Evolutionary conservation across 2,113 vertebrate genomes (phyloP), one percentile per base, ranked within the genome.

Genomic region (Ammodytes marinus): DNA sequence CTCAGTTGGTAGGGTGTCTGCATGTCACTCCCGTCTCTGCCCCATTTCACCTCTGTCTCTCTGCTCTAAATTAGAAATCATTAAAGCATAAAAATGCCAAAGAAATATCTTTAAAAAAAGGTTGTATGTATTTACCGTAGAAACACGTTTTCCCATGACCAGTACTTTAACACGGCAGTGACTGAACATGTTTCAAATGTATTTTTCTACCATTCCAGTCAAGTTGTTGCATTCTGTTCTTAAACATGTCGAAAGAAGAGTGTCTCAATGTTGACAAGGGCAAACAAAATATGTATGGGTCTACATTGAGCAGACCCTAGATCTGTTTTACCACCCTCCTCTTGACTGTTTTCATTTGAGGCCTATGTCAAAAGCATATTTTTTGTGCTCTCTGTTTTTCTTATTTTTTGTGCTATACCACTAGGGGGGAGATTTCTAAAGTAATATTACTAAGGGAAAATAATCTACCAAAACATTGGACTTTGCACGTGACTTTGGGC

Each of bases 281-380:
- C 13, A 45, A 15, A 3, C 10, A 39, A 54, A 61, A 46, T 2
- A 14, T 8, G 35, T 17, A 69, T 66, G 65, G 64, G 12, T 74
- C 71, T 79, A n/a, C 69, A 45, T 40, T 52, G 37, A 64, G 74
- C 42, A 46, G 40, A 47, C 14, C 66, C 17, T 8, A 57, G 64
- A 78, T 70, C 46, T 60, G 46, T 69, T 63, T 37, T 37, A 39
- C 55, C 54, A 40, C 14, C 60, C 45, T 72, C 78, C 69, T 55
- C 50, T 15, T 46, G 42, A 58, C 74, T 74, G 60, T 82, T 79
- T 75, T 69, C 59, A 27, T 57, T 69, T 74, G 57, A 61, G 69
- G 40, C 66, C 58, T 40, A 39, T 27, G 59, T 63, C 73, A 49
- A 77, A 72, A 12, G 15, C 11, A 17, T 40, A 4, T 83, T 77